Evolutionary conservation across 2,797 vertebrate species (phyloP).

Genomic region (Loriculus beryllinus): DNA sequence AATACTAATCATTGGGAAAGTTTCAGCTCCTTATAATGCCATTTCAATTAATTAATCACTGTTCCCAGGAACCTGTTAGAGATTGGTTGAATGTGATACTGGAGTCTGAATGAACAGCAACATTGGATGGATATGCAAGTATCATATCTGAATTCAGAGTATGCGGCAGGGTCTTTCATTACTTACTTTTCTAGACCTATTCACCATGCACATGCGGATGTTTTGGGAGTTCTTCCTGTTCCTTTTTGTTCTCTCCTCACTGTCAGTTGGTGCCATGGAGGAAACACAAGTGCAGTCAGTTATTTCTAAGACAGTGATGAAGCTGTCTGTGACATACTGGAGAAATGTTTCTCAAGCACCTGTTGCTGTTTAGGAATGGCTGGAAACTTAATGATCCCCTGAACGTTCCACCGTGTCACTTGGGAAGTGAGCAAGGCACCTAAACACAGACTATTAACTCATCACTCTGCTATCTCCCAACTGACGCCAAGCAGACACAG

Average conservation of each 20-base stretch:
- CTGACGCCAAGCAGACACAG: background rate
- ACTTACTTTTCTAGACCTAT: background rate
- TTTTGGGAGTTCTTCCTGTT: constrained; percentile 63
- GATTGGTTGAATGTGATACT: background rate
- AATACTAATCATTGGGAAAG: background rate
- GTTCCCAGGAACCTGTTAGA: background rate
- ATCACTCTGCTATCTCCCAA: constrained; percentile 40
- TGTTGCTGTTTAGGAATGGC: constrained; percentile 69
- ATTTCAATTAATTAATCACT: background rate
- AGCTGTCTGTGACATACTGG: constrained; percentile 50
- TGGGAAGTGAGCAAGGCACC: constrained; percentile 57
- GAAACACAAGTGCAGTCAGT: constrained; percentile 12
- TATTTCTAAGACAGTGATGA: constrained; percentile 61
- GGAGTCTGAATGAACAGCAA: background rate
- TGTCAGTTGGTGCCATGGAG: constrained; percentile 15
- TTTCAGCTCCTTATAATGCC: background rate
- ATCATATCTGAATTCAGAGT: background rate
- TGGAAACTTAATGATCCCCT: constrained; percentile 68
- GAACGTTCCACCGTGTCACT: constrained; percentile 44
- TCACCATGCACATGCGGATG: background rate
- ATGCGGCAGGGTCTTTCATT: background rate
- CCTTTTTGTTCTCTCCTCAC: background rate
- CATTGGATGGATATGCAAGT: background rate
- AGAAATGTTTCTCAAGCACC: constrained; percentile 63
- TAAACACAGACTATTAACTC: constrained; percentile 68